A percentile compares a stretch with the other conserved stretches of the same genome.
Evolutionary conservation across 2,888 invertebrate genomes (phyloP).

Genomic region (Acronicta psi): DNA sequence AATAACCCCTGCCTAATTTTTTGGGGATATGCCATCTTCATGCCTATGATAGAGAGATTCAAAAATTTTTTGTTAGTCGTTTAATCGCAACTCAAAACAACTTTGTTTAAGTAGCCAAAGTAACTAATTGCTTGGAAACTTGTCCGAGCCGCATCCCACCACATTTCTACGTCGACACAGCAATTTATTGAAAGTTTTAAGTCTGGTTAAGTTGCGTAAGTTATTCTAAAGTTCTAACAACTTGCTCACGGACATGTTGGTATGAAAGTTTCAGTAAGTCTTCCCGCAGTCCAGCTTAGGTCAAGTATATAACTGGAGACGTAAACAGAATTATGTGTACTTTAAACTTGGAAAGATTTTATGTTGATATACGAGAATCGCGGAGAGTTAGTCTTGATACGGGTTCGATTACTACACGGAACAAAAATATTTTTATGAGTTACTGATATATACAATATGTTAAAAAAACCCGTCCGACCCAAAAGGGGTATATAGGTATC

Average conservation of each 20-base stretch:
- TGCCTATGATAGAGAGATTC: too few relatives aligned
- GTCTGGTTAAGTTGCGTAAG: constrained; percentile 42
- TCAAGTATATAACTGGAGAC: constrained; percentile 10
- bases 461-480: too few relatives aligned
- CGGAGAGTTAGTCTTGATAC: too few relatives aligned
- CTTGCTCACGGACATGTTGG: constrained; percentile 27
- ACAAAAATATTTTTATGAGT: too few relatives aligned
- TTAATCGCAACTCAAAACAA: too few relatives aligned
- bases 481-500: too few relatives aligned
- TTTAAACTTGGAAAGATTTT: not conserved
- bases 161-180: constrained; percentile 13
- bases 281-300: constrained; percentile 15
- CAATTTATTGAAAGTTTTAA: constrained; percentile 45
- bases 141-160: constrained; percentile 10
- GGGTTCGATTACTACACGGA: too few relatives aligned
- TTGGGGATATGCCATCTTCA: too few relatives aligned
- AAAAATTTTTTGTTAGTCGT: too few relatives aligned
- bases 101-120: not conserved
- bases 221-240: constrained; percentile 41
- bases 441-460: too few relatives aligned
- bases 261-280: constrained; percentile 30
- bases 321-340: constrained; percentile 2
- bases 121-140: constrained; percentile 8
- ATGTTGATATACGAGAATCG: not conserved
- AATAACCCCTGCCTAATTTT: too few relatives aligned